Evolutionary conservation across 1,140 invertebrate genomes (phyloP).

Genomic region (Asobara japonica): DNA sequence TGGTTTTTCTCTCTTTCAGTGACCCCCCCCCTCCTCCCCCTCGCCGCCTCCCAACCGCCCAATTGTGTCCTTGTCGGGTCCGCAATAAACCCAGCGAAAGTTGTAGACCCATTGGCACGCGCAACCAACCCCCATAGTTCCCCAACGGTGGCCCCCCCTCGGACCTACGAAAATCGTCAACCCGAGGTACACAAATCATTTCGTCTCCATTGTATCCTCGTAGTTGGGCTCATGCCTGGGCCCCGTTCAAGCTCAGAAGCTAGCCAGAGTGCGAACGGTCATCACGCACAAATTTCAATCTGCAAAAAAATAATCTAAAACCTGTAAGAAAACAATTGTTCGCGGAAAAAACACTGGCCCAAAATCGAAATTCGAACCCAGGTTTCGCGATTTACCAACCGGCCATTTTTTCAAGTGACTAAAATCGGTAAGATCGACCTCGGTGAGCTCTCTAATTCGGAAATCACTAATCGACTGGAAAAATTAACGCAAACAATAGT

Average conservation of each 20-base stretch:
- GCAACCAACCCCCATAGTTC: conserved; percentile 42
- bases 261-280: conserved; percentile 35
- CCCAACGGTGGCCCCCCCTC: conserved; percentile 19
- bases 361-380: too few species aligned
- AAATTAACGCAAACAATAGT: too few species aligned
- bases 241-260: conserved; percentile 31
- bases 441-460: too few species aligned
- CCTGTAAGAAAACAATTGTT: too few species aligned
- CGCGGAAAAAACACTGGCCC: too few species aligned
- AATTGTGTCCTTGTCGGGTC: conserved; percentile 14
- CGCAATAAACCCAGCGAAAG: conserved; percentile 55
- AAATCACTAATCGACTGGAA: too few species aligned
- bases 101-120: conserved; percentile 59
- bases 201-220: conserved; percentile 43
- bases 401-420: too few species aligned
- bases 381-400: too few species aligned
- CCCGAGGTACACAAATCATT: conserved; percentile 48
- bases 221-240: conserved; percentile 33
- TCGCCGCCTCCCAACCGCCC: conserved; percentile 16
- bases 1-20: conserved; percentile 2
- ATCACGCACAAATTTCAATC: too few species aligned
- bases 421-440: too few species aligned
- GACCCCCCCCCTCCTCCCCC: conserved; percentile 32
- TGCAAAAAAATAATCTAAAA: not conserved
- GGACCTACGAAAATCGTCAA: conserved; percentile 39